These are phyloP conservation scores for Caenorhabditis sulstoni DNA, from an alignment of 2,888 invertebrate species.

Conservation along the genomic window DNA sequence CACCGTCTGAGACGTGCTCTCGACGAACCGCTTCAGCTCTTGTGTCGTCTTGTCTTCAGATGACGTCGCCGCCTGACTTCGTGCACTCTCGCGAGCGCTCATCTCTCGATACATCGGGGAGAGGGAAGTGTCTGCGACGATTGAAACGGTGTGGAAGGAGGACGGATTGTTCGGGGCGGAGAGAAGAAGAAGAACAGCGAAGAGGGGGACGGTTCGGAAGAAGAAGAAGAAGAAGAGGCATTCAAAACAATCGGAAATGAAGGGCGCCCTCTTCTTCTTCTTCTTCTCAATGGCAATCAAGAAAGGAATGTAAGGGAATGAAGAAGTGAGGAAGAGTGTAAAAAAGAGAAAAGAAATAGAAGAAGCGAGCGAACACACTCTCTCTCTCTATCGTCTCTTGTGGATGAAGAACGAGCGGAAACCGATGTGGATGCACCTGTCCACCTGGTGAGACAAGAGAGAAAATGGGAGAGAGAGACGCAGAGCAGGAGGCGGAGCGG, in stretches of 20 bases:
- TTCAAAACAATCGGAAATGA: neutral
- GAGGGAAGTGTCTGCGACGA: neutral
- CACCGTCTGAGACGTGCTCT: neutral
- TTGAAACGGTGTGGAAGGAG: neutral
- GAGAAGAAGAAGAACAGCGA: neutral
- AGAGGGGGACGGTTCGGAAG: too few species aligned
- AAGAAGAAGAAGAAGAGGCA: conserved; percentile 6
- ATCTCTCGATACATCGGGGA: conserved; percentile 62
- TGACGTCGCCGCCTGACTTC: conserved; percentile 5
- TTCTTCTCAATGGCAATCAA: too few species aligned
- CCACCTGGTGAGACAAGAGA: conserved; percentile 14
- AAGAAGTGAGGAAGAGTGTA: neutral
- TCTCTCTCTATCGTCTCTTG: too few species aligned
- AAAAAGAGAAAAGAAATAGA: neutral
- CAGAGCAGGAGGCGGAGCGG: neutral
- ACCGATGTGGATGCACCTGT: conserved; percentile 42
- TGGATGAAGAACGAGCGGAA: neutral
- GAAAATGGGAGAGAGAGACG: neutral
- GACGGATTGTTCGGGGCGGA: neutral
- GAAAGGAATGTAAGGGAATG: neutral
- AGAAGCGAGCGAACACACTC: too few species aligned
- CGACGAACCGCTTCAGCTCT: conserved; percentile 14
- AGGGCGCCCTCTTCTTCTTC: too few species aligned
- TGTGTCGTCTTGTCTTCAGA: neutral
- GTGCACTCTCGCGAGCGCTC: conserved; percentile 44